These are phyloP conservation scores for Bombus superbus DNA, from an alignment of 1,140 invertebrate species.

Conservation along the genomic window DNA sequence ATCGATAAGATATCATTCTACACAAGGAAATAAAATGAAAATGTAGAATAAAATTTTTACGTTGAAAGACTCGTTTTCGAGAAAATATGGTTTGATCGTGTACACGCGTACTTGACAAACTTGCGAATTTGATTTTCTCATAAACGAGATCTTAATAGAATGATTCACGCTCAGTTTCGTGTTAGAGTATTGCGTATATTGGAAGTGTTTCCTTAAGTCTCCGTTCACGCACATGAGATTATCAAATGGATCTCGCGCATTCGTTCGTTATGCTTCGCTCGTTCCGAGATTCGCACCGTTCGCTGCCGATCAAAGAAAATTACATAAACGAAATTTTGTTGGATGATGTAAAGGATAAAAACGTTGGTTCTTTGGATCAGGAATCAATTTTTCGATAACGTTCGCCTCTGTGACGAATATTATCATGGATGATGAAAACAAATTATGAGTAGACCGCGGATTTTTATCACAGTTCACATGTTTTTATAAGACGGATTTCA, in stretches of 20 bases:
- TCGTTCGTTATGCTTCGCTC: conserved; percentile 28
- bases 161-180: not conserved
- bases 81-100: too few relatives aligned
- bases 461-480: not conserved
- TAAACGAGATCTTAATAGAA: too few relatives aligned
- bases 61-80: too few relatives aligned
- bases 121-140: too few relatives aligned
- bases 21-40: too few relatives aligned
- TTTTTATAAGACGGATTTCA: too few relatives aligned
- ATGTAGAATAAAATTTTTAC: too few relatives aligned
- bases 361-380: not conserved
- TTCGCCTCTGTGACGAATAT: not conserved
- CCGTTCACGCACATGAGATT: conserved; percentile 6
- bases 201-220: not conserved
- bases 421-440: not conserved
- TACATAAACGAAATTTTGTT: too few relatives aligned
- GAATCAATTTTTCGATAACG: not conserved
- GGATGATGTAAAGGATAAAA: too few relatives aligned
- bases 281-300: conserved; percentile 1
- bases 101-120: too few relatives aligned
- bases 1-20: too few relatives aligned
- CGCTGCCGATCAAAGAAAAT: too few relatives aligned
- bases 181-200: not conserved
- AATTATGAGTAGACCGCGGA: not conserved
- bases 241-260: conserved; percentile 3